These are phyloP conservation scores for Porites evermanni DNA, from an alignment of 92 coral and sea anemone species.

Conservation along the genomic window DNA sequence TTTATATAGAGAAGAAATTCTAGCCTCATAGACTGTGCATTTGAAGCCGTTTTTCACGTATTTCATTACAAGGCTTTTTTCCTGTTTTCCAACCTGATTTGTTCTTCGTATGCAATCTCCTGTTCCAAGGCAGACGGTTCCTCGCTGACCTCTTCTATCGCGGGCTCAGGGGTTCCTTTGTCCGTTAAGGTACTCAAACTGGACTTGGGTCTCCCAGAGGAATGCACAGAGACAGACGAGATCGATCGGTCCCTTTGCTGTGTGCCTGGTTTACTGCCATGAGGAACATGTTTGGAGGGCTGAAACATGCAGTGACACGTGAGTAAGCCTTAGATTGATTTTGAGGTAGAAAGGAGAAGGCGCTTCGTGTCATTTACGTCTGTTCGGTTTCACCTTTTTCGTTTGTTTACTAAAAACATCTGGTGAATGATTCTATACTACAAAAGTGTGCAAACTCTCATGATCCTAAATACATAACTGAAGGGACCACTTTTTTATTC, in stretches of 20 bases:
- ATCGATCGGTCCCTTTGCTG: conserved; percentile 87
- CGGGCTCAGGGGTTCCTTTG: conserved; percentile 86
- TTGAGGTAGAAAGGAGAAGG: too few relatives aligned
- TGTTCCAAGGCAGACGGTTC: conserved; percentile 80
- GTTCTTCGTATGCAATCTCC: conserved; percentile 82
- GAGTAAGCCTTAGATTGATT: too few relatives aligned
- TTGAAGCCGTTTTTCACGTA: background rate
- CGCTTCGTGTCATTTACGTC: too few relatives aligned
- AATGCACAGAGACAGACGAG: conserved; percentile 93
- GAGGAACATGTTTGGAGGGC: conserved; percentile 29
- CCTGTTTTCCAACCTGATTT: conserved; percentile 72
- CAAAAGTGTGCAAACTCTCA: too few relatives aligned
- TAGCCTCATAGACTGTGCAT: too few relatives aligned
- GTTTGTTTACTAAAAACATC: too few relatives aligned
- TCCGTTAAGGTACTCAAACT: conserved; percentile 85
- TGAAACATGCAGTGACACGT: background rate
- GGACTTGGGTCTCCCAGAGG: conserved; percentile 94
- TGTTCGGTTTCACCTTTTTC: too few relatives aligned
- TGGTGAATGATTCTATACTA: too few relatives aligned
- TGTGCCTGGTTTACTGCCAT: conserved; percentile 70
- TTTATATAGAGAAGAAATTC: too few relatives aligned
- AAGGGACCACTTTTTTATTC: too few relatives aligned
- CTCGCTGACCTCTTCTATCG: conserved; percentile 81
- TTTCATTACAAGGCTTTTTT: background rate
- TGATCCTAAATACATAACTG: too few relatives aligned